Evolutionary conservation across 64 coral and sea anemone species (phyloP).

Genomic region (Stylophora pistillata): DNA sequence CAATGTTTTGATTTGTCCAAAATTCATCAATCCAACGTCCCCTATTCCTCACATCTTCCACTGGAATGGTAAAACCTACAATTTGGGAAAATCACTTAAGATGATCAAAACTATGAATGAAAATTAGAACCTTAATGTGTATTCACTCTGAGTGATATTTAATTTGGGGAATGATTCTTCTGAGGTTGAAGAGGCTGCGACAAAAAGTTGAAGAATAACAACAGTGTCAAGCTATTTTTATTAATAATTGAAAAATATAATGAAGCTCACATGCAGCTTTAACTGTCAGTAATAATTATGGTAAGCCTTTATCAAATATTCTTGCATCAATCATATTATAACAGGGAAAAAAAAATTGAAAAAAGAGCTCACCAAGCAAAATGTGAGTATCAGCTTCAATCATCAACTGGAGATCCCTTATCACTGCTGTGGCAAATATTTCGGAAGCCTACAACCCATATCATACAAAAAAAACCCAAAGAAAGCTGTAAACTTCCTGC

Average conservation of each 20-base stretch:
- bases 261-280: background rate
- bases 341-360: background rate
- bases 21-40: constrained; percentile 18
- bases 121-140: background rate
- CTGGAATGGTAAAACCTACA: constrained; percentile 10
- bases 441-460: constrained; percentile 29
- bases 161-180: no score
- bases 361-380: constrained; percentile 51
- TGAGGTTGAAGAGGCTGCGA: no score
- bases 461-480: background rate
- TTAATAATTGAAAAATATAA: no score
- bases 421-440: constrained; percentile 50
- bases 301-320: background rate
- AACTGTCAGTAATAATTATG: background rate
- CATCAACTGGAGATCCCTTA: constrained; percentile 52
- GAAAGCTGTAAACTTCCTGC: no score
- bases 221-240: no score
- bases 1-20: constrained; percentile 24
- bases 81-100: background rate
- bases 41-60: constrained; percentile 1
- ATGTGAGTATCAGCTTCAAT: constrained; percentile 36
- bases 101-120: background rate
- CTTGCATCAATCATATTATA: background rate
- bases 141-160: no score
- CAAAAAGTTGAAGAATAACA: no score